phyloP scores from a whole-genome alignment of 2,797 vertebrate species.

The Mallotus villosus region DNA sequence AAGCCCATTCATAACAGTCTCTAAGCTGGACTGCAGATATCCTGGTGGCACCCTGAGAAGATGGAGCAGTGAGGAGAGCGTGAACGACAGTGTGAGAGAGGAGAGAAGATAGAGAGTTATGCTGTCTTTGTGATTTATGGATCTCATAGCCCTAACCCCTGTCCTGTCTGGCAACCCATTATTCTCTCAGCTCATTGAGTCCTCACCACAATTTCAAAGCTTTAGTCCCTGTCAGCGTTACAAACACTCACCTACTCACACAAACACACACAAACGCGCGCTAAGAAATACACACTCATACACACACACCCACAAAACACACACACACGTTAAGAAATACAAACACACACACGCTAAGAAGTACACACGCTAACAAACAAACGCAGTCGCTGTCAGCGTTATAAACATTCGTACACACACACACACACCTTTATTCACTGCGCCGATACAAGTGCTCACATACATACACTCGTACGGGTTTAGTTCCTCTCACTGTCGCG shows the following conservation, averaged over 20 bases:
- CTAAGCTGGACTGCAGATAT: background rate
- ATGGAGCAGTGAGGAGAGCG: background rate
- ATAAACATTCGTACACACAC: slow-evolving; percentile 55
- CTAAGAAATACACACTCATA: background rate
- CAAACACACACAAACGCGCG: slow-evolving; percentile 14
- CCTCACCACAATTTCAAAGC: slow-evolving; percentile 59
- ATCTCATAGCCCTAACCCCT: slow-evolving; percentile 78
- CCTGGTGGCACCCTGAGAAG: background rate
- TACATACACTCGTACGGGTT: background rate
- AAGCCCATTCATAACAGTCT: background rate
- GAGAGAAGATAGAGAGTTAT: slow-evolving; percentile 52
- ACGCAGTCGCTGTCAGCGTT: slow-evolving; percentile 51
- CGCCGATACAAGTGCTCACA: slow-evolving; percentile 22
- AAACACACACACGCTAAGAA: slow-evolving; percentile 7
- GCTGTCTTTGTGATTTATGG: slow-evolving; percentile 80
- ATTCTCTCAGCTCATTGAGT: slow-evolving; percentile 60
- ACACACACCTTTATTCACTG: background rate
- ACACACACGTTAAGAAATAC: background rate
- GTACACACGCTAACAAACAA: slow-evolving; percentile 2
- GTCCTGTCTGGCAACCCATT: slow-evolving; percentile 73
- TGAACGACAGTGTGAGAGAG: slow-evolving; percentile 23
- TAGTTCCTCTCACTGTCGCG: no score
- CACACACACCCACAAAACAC: slow-evolving; percentile 10
- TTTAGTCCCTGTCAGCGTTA: slow-evolving; percentile 55
- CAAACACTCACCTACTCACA: slow-evolving; percentile 16